Percentiles rank a stretch among this genome's conserved stretches.
Conservation (phyloP, 2,113 vertebrate species). For the Phocoena phocoena region DNA sequence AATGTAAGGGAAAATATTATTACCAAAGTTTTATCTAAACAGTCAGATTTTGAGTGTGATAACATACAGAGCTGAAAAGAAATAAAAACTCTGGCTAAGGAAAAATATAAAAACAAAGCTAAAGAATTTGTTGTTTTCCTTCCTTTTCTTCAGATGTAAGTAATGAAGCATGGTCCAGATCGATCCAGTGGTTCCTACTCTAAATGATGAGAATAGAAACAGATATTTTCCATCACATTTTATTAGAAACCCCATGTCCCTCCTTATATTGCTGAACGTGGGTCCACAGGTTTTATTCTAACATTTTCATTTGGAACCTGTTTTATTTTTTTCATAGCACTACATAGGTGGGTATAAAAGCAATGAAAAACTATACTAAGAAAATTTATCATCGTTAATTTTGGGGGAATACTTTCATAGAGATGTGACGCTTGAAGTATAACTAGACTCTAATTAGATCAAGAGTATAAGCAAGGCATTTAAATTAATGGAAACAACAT, state of each 20-base stretch:
- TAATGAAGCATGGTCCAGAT: not conserved
- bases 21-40: not conserved
- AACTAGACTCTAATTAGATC: not conserved
- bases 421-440: not conserved
- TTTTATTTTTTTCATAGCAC: not conserved
- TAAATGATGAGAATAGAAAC: not conserved
- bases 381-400: not conserved
- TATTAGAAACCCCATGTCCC: fast-evolving
- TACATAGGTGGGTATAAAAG: not conserved
- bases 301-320: not conserved
- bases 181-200: fast-evolving
- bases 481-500: not conserved
- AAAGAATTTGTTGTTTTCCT: not conserved
- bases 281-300: no score
- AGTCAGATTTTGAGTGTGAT: not conserved
- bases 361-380: not conserved
- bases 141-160: not conserved
- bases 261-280: not conserved
- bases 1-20: not conserved
- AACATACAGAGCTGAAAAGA: not conserved
- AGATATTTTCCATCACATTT: not conserved
- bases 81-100: not conserved
- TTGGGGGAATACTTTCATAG: fast-evolving
- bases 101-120: not conserved
- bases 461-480: not conserved